Evolutionary conservation across 2,888 invertebrate genomes (phyloP), one percentile per base, ranked within the genome.

Genomic region (Chironomus tentans): DNA sequence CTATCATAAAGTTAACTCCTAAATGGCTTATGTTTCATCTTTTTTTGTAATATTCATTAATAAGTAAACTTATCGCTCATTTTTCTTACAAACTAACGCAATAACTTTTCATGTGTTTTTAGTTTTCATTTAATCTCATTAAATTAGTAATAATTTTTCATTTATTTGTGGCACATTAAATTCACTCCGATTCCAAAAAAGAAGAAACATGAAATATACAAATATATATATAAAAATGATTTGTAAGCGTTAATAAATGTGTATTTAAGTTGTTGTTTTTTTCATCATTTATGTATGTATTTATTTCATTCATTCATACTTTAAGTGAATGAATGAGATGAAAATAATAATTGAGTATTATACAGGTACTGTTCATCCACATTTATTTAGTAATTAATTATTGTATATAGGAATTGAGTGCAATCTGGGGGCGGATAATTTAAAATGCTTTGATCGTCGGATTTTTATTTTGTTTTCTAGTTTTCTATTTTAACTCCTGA

Each of bases 141-240:
- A n/a, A 62, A 62, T 73, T 15, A 46, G 38, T 38, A 65, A 65
- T 65, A 65, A 65, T 73, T 28, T 61, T 72, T 22, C 46, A 61
- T 56, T 56, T 72, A 12, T 71, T 18, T 68, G 13, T 74, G 74
- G 74, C 74, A 74, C 74, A 68, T 74, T 74, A 61, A 74, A 74
- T 74, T 74, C 74, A 74, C 74, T 74, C 68, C 22, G 74, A 48
- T 65, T 48, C 18, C n/a, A 46, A 18, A 72, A 72, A 18, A 38
- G 38, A 38, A 38, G 38, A 70, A 47, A 46, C 61, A 65, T 56
- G 68, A 74, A 70, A 70, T 47, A 47, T 28, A 47, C 21, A 65
- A 21, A 21, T 13, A 68, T 15, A 38, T n/a, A 28, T 68, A 15
- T 28, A 38, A 38, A 24, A 68, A 38, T 62, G 68, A 10, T 28